These are phyloP conservation scores for Clarias laeviceps DNA, from an alignment of 2,797 vertebrate genomes.

Conservation along the genomic window DNA sequence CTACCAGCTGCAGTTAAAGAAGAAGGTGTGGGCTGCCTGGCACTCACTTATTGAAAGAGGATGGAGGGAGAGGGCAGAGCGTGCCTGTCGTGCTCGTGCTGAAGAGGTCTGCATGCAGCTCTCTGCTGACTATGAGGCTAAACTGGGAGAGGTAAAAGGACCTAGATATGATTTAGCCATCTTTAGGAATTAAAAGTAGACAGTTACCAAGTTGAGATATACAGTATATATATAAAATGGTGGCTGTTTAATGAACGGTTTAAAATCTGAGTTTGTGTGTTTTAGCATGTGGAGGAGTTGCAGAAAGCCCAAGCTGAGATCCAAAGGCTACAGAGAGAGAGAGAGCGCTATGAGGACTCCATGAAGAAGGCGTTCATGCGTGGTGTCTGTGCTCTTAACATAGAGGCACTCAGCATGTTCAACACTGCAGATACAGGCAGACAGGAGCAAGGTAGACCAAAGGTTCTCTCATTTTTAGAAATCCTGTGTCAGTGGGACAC, in stretches of 20 bases:
- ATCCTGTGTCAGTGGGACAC: not conserved
- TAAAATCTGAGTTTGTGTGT: conserved; percentile 13
- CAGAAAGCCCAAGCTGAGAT: conserved; percentile 85
- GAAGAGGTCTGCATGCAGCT: conserved; percentile 87
- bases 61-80: conserved; percentile 87
- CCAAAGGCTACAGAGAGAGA: conserved; percentile 81
- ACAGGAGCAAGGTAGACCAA: conserved; percentile 65
- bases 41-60: conserved; percentile 74
- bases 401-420: conserved; percentile 95
- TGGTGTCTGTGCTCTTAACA: conserved; percentile 93
- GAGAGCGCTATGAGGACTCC: conserved; percentile 87
- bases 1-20: conserved; percentile 81
- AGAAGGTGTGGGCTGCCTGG: conserved; percentile 87
- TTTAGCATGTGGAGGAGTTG: conserved; percentile 78
- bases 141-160: conserved; percentile 81
- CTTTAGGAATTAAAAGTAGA: not conserved
- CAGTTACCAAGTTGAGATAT: not conserved
- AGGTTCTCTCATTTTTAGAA: not conserved
- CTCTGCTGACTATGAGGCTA: conserved; percentile 85
- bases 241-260: not conserved
- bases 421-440: conserved; percentile 74
- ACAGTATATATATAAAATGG: not conserved
- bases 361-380: conserved; percentile 99
- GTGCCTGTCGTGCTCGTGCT: conserved; percentile 84
- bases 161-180: not conserved